These are phyloP conservation scores for Todiramphus saurophagus DNA, from an alignment of 2,113 vertebrate species.

Conservation along the genomic window DNA sequence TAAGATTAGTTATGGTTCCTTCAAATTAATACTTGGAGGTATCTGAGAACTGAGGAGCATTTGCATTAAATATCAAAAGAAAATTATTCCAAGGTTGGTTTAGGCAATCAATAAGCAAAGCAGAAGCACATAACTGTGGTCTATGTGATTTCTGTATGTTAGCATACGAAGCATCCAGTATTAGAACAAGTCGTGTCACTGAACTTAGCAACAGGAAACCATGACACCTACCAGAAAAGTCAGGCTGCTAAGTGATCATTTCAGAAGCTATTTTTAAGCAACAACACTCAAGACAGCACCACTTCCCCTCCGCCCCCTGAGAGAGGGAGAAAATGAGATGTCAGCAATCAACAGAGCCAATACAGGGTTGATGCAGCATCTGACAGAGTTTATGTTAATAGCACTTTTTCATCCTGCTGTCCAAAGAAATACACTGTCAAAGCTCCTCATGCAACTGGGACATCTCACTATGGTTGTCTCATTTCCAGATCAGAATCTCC, in stretches of 20 bases:
- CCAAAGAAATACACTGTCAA: conserved; percentile 39
- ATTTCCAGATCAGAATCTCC: background rate
- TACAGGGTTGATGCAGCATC: background rate
- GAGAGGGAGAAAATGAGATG: background rate
- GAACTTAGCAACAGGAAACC: background rate
- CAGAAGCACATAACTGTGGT: background rate
- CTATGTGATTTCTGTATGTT: background rate
- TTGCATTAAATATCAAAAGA: background rate
- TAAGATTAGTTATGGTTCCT: background rate
- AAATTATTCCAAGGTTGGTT: background rate
- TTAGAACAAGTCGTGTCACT: background rate
- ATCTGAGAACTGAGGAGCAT: background rate
- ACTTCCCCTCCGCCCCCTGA: background rate
- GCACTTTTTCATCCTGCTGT: background rate
- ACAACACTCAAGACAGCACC: background rate
- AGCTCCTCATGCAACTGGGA: background rate
- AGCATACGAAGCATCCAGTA: background rate
- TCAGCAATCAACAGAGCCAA: background rate
- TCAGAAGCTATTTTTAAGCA: conserved; percentile 30
- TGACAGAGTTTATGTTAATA: conserved; percentile 53
- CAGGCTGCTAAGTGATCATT: background rate
- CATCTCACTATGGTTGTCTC: background rate
- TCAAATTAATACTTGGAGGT: background rate
- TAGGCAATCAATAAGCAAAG: background rate
- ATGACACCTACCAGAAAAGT: background rate